Conservation (phyloP, 2,888 invertebrate species). For the Eustalomyia histrio region DNA sequence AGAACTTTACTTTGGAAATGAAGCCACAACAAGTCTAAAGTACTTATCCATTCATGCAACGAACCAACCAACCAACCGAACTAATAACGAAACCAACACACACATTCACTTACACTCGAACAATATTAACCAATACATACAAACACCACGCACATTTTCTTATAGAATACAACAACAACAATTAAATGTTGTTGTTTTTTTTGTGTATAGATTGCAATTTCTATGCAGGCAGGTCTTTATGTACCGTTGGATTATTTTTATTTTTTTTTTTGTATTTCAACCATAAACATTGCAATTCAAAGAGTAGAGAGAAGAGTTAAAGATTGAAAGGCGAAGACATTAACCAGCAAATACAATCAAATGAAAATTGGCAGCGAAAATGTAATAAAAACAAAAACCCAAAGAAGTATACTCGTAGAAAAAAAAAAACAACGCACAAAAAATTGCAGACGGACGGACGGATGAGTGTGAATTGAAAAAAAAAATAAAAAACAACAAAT, state of each 20-base stretch:
- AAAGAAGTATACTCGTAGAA: constrained; percentile 8
- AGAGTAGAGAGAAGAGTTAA: constrained; percentile 7
- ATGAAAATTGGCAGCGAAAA: constrained; percentile 50
- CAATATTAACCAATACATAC: constrained; percentile 19
- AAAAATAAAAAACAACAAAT: constrained; percentile 28
- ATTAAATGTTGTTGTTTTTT: constrained; percentile 35
- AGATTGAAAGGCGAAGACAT: not conserved
- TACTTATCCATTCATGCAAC: constrained; percentile 50
- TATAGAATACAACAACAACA: constrained; percentile 16
- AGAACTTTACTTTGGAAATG: constrained; percentile 64
- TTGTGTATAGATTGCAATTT: constrained; percentile 46
- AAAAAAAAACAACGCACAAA: constrained; percentile 24
- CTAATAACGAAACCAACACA: constrained; percentile 32
- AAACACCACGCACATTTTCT: constrained; percentile 48
- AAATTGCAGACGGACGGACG: constrained; percentile 28
- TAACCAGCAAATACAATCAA: constrained; percentile 18
- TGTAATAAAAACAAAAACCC: constrained; percentile 26
- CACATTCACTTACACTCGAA: constrained; percentile 5
- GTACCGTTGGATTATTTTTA: constrained; percentile 54
- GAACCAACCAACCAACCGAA: constrained; percentile 38
- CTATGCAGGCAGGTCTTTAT: constrained; percentile 57
- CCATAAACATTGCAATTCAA: not conserved
- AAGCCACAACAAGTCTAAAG: constrained; percentile 66
- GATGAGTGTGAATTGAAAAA: constrained; percentile 14
- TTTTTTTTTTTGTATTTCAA: constrained; percentile 16